A percentile compares a stretch with the other conserved stretches of the same genome.
Conservation (phyloP, 2,888 invertebrate genomes). For the Noctua comes region DNA sequence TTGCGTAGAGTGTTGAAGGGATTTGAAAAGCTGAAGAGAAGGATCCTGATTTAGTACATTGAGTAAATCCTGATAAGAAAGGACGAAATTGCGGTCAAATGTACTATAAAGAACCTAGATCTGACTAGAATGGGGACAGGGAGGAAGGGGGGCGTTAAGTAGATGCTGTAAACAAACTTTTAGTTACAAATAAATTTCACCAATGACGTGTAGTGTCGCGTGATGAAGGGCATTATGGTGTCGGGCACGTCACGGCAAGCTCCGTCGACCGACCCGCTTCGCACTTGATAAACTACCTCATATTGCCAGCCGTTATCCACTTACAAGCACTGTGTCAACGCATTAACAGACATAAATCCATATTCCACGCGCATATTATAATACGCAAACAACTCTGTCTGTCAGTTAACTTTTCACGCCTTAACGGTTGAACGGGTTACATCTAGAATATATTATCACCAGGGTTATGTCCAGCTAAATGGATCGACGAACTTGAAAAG, state of each 20-base stretch:
- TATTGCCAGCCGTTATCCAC: constrained; percentile 69
- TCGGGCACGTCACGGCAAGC: constrained; percentile 79
- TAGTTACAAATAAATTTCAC: constrained; percentile 75
- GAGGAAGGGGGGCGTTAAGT: constrained; percentile 48
- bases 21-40: constrained; percentile 18
- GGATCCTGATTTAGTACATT: constrained; percentile 7
- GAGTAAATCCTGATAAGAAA: constrained; percentile 17
- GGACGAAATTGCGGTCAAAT: constrained; percentile 24
- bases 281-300: constrained; percentile 83
- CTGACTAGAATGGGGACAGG: constrained; percentile 15
- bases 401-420: neutral
- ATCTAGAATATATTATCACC: neutral
- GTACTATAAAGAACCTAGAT: constrained; percentile 12
- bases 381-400: neutral
- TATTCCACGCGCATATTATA: neutral
- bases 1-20: neutral
- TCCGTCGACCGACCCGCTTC: constrained; percentile 78
- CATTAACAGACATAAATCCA: constrained; percentile 44
- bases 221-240: constrained; percentile 83
- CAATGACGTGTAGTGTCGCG: constrained; percentile 82
- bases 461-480: neutral
- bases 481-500: neutral
- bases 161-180: constrained; percentile 66
- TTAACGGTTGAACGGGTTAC: neutral
- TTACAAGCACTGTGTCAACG: constrained; percentile 65